Base-by-base conservation (phyloP, 1,140 invertebrate species). In the Magallana angulata region DNA sequence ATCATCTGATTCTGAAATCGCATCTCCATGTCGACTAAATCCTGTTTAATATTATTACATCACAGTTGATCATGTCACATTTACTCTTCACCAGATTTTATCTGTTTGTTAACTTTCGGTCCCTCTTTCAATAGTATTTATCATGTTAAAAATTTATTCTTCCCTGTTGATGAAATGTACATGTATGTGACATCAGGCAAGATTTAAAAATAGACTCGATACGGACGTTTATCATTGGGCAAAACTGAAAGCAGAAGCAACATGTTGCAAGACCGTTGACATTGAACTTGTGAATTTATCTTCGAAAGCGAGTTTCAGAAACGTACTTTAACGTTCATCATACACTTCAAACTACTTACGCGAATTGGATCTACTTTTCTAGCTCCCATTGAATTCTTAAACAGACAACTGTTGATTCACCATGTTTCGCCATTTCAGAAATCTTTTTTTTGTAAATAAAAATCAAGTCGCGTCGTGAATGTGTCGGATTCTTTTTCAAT, bases 1-100 rank as follows among this genome's bases (percentile, higher is more conserved):
- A 88, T 85, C 57, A 86, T 85, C 84, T 88, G 85, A 85, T 89
- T 90, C 60, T 85, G 86, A 64, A 88, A 86, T 71, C 81, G 82
- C 59, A 90, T 84, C 84, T 90, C 89, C 89, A 90, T 90, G 68
- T 80, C 82, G 18, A 90, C 87, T 58, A 88, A 64, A 81, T 90
- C 82, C 89, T 88, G 68, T 56, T 2, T 18, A 8, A 7, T 36
- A 76, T 48, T 48, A 48, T 48, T 48, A 48, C 36, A 48, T 5
- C 36, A 48, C 24, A 48, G 36, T 48, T 48, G 5, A 48, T 48
- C 36, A 48, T 48, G 36, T 48, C 5, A 48, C 36, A 48, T 48
- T 4, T 4, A 48, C 36, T 4, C 36, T 48, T 48, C 36, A 48
- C 36, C 36, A 48, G 36, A 4, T 48, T 48, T 48, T 48, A 48